These are phyloP conservation scores for Pristiophorus japonicus DNA, from an alignment of 2,113 vertebrate genomes.

Conservation along the genomic window DNA sequence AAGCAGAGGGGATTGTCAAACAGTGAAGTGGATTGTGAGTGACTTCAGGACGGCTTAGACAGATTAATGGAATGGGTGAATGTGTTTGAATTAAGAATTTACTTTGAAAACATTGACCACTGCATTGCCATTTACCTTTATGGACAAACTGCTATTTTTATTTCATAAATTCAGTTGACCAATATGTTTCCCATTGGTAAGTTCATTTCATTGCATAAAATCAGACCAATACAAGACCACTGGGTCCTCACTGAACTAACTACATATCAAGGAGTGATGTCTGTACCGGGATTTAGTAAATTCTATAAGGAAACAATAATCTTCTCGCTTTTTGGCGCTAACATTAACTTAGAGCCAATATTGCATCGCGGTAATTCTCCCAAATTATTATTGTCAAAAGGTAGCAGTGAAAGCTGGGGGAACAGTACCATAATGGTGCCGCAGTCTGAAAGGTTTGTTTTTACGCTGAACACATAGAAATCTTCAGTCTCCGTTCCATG, in stretches of 20 bases:
- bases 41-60: not conserved
- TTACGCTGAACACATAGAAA: constrained; percentile 60
- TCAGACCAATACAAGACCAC: not conserved
- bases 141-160: not conserved
- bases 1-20: not conserved
- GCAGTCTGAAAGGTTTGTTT: constrained; percentile 57
- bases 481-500: constrained; percentile 52
- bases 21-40: not conserved
- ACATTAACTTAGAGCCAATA: not conserved
- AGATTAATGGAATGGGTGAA: not conserved
- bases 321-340: not conserved
- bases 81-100: not conserved
- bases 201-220: not conserved
- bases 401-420: no score
- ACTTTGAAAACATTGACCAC: not conserved
- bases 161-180: not conserved
- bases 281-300: not conserved
- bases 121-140: no score
- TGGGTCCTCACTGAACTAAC: not conserved
- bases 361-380: not conserved
- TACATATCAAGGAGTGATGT: not conserved
- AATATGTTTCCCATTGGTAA: not conserved
- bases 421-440: constrained; percentile 52
- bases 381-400: not conserved
- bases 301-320: not conserved